These are phyloP conservation scores for Arizona elegans DNA, from an alignment of 2,113 vertebrate species.

Conservation along the genomic window DNA sequence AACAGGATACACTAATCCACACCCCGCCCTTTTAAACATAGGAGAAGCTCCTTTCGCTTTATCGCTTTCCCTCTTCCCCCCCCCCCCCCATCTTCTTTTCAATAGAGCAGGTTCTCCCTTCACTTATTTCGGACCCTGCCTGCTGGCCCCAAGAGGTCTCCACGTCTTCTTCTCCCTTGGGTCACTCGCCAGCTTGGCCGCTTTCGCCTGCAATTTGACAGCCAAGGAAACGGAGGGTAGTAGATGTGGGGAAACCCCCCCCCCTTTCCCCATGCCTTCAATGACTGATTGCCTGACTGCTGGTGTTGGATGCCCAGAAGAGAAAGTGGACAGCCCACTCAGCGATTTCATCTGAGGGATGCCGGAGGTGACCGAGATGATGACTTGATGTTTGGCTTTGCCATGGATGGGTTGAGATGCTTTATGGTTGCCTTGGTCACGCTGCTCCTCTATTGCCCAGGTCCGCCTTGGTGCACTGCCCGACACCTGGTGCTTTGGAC, in stretches of 20 bases:
- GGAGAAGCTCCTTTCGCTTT: neutral
- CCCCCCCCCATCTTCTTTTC: neutral
- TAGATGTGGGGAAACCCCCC: conserved; percentile 1
- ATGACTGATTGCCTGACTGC: neutral
- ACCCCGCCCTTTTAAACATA: neutral
- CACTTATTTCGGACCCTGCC: neutral
- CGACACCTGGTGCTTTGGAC: conserved; percentile 39
- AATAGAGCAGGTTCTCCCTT: conserved; percentile 13
- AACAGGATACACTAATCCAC: neutral
- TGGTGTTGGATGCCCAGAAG: conserved; percentile 41
- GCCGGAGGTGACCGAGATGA: conserved; percentile 26
- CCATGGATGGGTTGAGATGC: conserved; percentile 60
- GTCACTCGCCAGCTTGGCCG: neutral
- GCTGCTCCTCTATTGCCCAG: conserved; percentile 53
- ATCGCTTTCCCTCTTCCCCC: neutral
- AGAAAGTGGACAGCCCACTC: conserved; percentile 26
- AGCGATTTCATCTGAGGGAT: conserved; percentile 22
- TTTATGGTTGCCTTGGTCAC: conserved; percentile 60
- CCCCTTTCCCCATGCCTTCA: conserved; percentile 4
- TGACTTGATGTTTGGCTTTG: conserved; percentile 53
- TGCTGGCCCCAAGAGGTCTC: neutral
- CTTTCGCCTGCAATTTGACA: no score
- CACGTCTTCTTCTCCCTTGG: neutral
- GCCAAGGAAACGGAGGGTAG: conserved; percentile 2
- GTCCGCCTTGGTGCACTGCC: conserved; percentile 44